Evolutionary conservation across 2,797 vertebrate species (phyloP), one percentile per base, ranked within the genome.

Genomic region (Acrossocheilus fasciatus): DNA sequence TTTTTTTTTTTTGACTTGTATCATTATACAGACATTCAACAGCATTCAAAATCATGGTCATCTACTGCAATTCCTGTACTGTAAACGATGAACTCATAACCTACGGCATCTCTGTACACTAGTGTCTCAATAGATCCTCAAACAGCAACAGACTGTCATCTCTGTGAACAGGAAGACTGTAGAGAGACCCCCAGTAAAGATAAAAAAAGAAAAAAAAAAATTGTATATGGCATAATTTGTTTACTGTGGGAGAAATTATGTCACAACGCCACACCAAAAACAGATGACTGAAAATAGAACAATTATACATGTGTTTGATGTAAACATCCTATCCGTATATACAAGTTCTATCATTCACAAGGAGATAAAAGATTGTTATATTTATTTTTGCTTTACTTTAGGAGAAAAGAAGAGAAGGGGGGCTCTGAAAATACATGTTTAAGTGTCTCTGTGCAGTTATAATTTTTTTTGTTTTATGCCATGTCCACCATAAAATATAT

Each of bases 51-150:
- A 85, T 81, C 30, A 90, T 79, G 82, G 90, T 88, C 85, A 90
- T 43, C 82, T 90, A 85, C 85, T 86, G 81, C 41, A 89, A 84
- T 87, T 91, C 79, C 89, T 88, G 30, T 90, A 90, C 76, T 90
- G 88, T 89, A 88, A 90, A 89, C 82, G 52, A 91, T 87, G 82
- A 90, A 88, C 88, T 87, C 73, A 91, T 90, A 91, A 90, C 84
- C 90, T 30, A 84, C 83, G 87, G 90, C 90, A 84, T 88, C 91
- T 91, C 94, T 95, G 93, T 94, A 95, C 94, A 94, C 93, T 94
- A 95, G 93, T 93, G 94, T 95, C 90, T 92, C 88, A 79, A 90
- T 88, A 81, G 90, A 78, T 45, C 78, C 68, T 78, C 88, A 91
- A 86, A 89, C 87, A 54, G 9, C 52, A 87, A 88, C 75, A 89